These are phyloP conservation scores for Sphaeramia orbicularis DNA, from an alignment of 2,797 vertebrate genomes.

Conservation along the genomic window DNA sequence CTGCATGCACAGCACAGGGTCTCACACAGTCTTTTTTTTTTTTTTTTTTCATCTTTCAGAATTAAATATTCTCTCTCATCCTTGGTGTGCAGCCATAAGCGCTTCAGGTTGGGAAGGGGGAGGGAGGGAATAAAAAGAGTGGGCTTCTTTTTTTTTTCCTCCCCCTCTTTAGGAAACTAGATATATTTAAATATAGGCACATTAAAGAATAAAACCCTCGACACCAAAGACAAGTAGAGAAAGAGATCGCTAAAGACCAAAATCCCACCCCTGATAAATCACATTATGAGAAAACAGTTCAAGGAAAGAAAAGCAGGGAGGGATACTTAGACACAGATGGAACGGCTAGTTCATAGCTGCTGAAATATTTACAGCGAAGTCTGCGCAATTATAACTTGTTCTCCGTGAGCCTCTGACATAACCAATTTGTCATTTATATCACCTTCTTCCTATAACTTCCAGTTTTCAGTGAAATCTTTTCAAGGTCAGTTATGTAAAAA, in stretches of 20 bases:
- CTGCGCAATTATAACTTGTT: constrained; percentile 54
- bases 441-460: not conserved
- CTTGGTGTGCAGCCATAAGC: constrained; percentile 72
- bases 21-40: constrained; percentile 20
- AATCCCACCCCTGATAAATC: constrained; percentile 76
- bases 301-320: constrained; percentile 29
- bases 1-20: constrained; percentile 26
- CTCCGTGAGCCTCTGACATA: constrained; percentile 29
- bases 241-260: constrained; percentile 44
- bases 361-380: constrained; percentile 68
- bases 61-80: constrained; percentile 85
- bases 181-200: constrained; percentile 79
- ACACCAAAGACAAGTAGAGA: constrained; percentile 43
- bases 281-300: constrained; percentile 61
- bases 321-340: constrained; percentile 45
- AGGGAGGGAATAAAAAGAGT: constrained; percentile 14
- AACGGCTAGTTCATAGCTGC: constrained; percentile 53
- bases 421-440: constrained; percentile 45
- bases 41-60: constrained; percentile 65
- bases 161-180: constrained; percentile 75
- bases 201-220: constrained; percentile 68
- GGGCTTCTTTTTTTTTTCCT: constrained; percentile 7
- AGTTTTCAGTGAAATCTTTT: too few species aligned
- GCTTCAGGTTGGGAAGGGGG: constrained; percentile 64
- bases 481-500: too few species aligned